Percentiles rank a stretch among this genome's conserved stretches.
Evolutionary conservation across 2,888 invertebrate genomes (phyloP).

Genomic region (Papilio demoleus): DNA sequence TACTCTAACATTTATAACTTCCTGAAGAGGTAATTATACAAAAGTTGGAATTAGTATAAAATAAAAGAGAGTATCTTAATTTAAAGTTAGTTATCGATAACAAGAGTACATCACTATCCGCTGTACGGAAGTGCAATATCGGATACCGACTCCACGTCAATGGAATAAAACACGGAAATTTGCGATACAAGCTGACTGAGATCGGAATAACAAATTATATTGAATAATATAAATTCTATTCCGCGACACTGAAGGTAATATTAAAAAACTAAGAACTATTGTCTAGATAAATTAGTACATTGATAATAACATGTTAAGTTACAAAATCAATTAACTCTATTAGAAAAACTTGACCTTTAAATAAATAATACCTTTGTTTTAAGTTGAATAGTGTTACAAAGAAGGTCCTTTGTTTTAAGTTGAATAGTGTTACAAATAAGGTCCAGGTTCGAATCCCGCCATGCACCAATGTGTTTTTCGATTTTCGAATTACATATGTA

Average conservation of each 20-base stretch:
- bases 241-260: conserved; percentile 35
- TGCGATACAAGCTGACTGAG: conserved; percentile 53
- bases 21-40: too few species aligned
- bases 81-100: not conserved
- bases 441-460: too few species aligned
- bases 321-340: not conserved
- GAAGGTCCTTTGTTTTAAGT: too few species aligned
- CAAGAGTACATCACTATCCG: conserved; percentile 26
- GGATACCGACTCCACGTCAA: conserved; percentile 67
- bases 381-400: too few species aligned
- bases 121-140: conserved; percentile 68
- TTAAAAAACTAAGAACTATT: not conserved
- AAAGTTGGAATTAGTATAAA: too few species aligned
- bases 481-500: too few species aligned
- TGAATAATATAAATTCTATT: conserved; percentile 40
- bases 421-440: too few species aligned
- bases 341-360: not conserved
- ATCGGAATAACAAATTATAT: conserved; percentile 48
- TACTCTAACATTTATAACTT: too few species aligned
- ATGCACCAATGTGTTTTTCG: too few species aligned
- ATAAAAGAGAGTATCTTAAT: too few species aligned
- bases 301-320: not conserved
- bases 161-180: conserved; percentile 65
- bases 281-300: not conserved
- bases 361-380: not conserved